Evolutionary conservation across 2,113 vertebrate species (phyloP), one percentile per base, ranked within the genome.

Genomic region (Gymnobelideus leadbeateri): DNA sequence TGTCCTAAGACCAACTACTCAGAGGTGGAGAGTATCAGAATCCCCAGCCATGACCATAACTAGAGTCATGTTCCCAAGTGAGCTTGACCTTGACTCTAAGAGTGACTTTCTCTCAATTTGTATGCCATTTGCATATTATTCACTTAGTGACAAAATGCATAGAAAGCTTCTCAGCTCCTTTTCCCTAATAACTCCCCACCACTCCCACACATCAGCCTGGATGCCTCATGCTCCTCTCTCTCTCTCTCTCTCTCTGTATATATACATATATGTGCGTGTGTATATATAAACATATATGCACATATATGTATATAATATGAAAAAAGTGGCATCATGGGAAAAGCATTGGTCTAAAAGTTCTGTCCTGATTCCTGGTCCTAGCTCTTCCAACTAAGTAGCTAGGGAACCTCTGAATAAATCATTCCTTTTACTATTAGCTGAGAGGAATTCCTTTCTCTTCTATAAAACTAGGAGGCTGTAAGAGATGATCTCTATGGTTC

Each of bases 91-190:
- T 95, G 37, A 91, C 53, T 90, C 37, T 89, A 96, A 95, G 92
- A 92, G 96, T 89, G 47, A 91, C 1, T 92, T 26, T 43, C 89
- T 1, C 94, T 95, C 12, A 96, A 93, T 84, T 90, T 96, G 49
- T 89, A 96, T 94, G 95, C 3, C 89, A 94, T 14, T 90, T 90
- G 84, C 92, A 95, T 26, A 43, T 94, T 94, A 90, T 28, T 95
- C 51, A 95, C 52, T 95, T 91, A 91, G 91, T 51, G 54, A 91
- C 94, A 68, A 95, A 94, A 97, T 61, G 95, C 4, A 95, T 46
- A 89, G 61, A 84, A 92, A 94, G 89, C 11, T 51, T 84, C 52
- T 54, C 14, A 91, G 7, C 91, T 93, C 26, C 51, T 84, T 97
- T 96, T 92, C n/a, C 94, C 51, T 84, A 53, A 53, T 43, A 10